A percentile compares a stretch with the other conserved stretches of the same genome.
phyloP scores from a whole-genome alignment of 2,113 vertebrate species.

The Mystacornis crossleyi region DNA sequence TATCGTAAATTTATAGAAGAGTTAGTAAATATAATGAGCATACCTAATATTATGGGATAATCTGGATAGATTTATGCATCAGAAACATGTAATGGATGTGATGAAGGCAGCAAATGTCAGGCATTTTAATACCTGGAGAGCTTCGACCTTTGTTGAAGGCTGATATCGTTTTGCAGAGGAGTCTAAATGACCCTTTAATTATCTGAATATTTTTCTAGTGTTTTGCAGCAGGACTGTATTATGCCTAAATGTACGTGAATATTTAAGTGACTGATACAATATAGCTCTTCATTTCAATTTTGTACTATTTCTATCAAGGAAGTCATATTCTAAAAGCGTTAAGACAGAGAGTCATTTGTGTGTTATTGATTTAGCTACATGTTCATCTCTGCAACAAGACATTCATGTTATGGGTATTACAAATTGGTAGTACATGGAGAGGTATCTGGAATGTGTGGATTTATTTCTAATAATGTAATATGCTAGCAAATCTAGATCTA shows the following conservation, averaged over 20 bases:
- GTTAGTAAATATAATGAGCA: not conserved
- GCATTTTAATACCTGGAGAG: not conserved
- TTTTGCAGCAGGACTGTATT: not conserved
- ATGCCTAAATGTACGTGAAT: not conserved
- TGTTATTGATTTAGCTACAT: not conserved
- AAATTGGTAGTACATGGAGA: not conserved
- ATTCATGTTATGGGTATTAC: not conserved
- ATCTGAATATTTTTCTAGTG: not conserved
- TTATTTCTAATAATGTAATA: not conserved
- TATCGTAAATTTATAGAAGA: not conserved
- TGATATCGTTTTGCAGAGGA: not conserved
- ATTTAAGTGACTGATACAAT: not conserved
- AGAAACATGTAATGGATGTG: not conserved
- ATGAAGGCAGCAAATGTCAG: not conserved
- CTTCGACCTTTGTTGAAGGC: not conserved
- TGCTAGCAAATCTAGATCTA: not conserved
- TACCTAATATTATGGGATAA: not conserved
- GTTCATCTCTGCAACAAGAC: not conserved
- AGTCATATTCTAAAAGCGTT: not conserved
- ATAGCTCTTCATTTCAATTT: not conserved
- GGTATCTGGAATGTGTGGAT: not conserved
- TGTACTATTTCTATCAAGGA: not conserved
- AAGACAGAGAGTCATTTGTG: not conserved
- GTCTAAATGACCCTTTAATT: not conserved
- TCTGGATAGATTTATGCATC: not conserved